Base-by-base conservation (phyloP, 1,140 invertebrate genomes). In the Euborellia annulipes region DNA sequence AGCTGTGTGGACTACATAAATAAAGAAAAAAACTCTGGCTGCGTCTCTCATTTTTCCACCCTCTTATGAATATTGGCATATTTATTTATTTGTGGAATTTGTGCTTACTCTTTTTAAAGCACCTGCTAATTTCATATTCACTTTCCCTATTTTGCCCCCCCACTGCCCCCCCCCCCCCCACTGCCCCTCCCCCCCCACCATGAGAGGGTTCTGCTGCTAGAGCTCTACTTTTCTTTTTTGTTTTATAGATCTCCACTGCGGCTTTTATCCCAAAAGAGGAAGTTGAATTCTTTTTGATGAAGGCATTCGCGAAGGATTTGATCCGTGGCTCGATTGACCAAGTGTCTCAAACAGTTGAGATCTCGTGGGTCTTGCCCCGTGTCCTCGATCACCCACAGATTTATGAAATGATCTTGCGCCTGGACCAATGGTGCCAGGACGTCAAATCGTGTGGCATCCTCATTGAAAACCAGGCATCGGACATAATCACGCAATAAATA, bases 211-310 rank as follows among this genome's bases (percentile, higher is more conserved):
- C 11, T 27, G 23, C 23, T 27, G 23, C 23, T 27, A 27, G 23
- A 6, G 4, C 11, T 6, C 23, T 27, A 27, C 4, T 27, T 11
- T 11, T 6, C 4, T 27, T 27, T 27, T 27, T 27, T 4, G 11
- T 27, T 27, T 11, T 27, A 11, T 27, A 27, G 23, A 11, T 27
- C 4, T 4, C 23, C 4, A 27, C 4, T 6, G 4, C 80, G 17
- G 65, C 69, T 14, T 81, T 81, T 56, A 50, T 57, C 37, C 73
- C 79, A 50, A 75, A 81, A 46, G 65, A 56, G 32, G 54, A 73
- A 60, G 74, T 82, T 16, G 78, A 80, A 54, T 53, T 76, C 30
- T 60, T 79, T 41, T 71, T 79, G 8, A 80, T 80, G 78, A 75
- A 76, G 51, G 78, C 78, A 3, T 53, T 80, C 14, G 69, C 72